These are phyloP conservation scores for Ellobium chinense DNA, from an alignment of 2,888 invertebrate genomes.

Conservation along the genomic window DNA sequence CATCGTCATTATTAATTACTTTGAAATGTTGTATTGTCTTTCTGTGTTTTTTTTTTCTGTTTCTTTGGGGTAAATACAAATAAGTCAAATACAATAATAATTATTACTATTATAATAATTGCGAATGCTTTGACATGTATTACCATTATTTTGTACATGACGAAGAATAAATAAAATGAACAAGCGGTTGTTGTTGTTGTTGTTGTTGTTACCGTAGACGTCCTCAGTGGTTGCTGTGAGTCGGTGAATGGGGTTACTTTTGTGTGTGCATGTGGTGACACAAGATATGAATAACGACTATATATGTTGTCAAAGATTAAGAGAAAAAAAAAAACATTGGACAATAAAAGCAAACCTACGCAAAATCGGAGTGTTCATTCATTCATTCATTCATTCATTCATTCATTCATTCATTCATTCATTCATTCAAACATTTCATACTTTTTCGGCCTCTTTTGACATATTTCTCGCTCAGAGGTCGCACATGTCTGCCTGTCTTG, in stretches of 20 bases:
- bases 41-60: no score
- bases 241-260: not conserved
- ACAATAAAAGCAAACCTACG: constrained; percentile 10
- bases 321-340: constrained; percentile 15
- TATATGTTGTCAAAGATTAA: constrained; percentile 21
- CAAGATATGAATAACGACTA: not conserved
- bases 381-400: not conserved
- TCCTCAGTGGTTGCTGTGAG: not conserved
- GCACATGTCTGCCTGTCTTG: no score
- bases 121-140: constrained; percentile 14
- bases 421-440: not conserved
- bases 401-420: not conserved
- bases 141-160: constrained; percentile 28
- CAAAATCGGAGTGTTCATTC: not conserved
- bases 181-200: not conserved
- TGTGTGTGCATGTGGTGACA: not conserved
- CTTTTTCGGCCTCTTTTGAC: not conserved
- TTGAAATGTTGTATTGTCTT: no score
- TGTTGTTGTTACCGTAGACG: constrained; percentile 1
- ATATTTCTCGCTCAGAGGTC: no score
- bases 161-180: not conserved
- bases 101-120: not conserved
- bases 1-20: no score
- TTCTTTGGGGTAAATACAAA: constrained; percentile 15
- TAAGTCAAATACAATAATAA: not conserved